Conservation (phyloP, 1,140 invertebrate species). For the Bombus haemorrhoidalis region DNA sequence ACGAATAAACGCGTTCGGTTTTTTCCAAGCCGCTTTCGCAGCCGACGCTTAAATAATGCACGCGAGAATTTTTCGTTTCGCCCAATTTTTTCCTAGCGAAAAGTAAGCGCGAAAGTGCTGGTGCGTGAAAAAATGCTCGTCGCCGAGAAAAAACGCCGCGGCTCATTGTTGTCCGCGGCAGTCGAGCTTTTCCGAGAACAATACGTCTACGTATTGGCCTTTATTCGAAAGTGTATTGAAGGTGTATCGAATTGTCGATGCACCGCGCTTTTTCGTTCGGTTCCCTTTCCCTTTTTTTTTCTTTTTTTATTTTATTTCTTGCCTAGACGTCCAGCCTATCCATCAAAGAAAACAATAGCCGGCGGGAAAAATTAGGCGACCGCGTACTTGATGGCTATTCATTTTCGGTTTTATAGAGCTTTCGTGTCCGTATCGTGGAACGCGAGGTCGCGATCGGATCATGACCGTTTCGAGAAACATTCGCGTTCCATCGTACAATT, state of each 20-base stretch:
- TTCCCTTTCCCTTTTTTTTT: background rate
- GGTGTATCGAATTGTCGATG: constrained; percentile 10
- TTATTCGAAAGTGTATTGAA: constrained; percentile 12
- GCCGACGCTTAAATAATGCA: too few species aligned
- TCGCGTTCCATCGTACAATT: background rate
- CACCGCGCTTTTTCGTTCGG: background rate
- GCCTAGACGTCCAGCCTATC: too few species aligned
- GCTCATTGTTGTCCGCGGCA: background rate
- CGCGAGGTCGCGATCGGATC: background rate
- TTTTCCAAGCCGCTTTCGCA: too few species aligned
- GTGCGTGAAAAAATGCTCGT: too few species aligned
- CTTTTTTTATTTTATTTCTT: background rate
- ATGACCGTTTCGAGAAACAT: background rate
- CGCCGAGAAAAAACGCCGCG: too few species aligned
- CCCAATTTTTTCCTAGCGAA: too few species aligned
- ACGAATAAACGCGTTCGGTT: background rate
- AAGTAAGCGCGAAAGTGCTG: too few species aligned
- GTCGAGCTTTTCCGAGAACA: background rate
- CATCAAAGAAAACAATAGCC: background rate
- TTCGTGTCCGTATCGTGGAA: too few species aligned
- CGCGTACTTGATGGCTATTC: background rate
- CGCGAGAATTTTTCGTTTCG: too few species aligned
- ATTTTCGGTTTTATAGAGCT: background rate
- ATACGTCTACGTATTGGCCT: background rate
- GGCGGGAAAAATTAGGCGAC: background rate